phyloP scores from a whole-genome alignment of 2,888 invertebrate genomes.

The Baronia brevicornis region DNA sequence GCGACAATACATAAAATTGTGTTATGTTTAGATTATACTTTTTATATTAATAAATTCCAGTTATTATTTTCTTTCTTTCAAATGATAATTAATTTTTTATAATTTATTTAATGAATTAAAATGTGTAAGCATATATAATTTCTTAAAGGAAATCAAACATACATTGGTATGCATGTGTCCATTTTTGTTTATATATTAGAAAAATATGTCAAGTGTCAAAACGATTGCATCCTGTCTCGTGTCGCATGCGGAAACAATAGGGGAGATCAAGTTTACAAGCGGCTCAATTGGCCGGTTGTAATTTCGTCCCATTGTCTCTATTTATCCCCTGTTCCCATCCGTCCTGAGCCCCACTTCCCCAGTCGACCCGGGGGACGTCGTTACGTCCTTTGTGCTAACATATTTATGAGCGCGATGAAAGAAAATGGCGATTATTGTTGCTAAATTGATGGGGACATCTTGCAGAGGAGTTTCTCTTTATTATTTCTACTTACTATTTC shows the following conservation, averaged over 20 bases:
- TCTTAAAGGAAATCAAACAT: no score
- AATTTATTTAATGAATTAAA: no score
- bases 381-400: slow-evolving; percentile 55
- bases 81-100: no score
- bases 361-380: slow-evolving; percentile 44
- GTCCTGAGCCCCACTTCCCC: slow-evolving; percentile 23
- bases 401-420: slow-evolving; percentile 36
- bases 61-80: no score
- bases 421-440: slow-evolving; percentile 44
- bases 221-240: slow-evolving; percentile 17
- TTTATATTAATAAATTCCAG: no score
- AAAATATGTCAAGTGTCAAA: slow-evolving; percentile 41
- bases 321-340: slow-evolving; percentile 36
- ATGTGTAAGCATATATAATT: no score
- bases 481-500: slow-evolving; percentile 4
- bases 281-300: slow-evolving; percentile 72
- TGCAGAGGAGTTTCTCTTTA: slow-evolving; percentile 5
- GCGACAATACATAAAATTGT: no score
- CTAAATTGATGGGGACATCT: slow-evolving; percentile 30
- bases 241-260: slow-evolving; percentile 69
- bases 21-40: no score
- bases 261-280: slow-evolving; percentile 66
- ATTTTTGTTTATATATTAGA: neutral
- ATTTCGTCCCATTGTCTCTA: slow-evolving; percentile 69
- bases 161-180: no score